These are phyloP conservation scores for Cettia cetti DNA, from an alignment of 2,113 vertebrate species.

Conservation along the genomic window DNA sequence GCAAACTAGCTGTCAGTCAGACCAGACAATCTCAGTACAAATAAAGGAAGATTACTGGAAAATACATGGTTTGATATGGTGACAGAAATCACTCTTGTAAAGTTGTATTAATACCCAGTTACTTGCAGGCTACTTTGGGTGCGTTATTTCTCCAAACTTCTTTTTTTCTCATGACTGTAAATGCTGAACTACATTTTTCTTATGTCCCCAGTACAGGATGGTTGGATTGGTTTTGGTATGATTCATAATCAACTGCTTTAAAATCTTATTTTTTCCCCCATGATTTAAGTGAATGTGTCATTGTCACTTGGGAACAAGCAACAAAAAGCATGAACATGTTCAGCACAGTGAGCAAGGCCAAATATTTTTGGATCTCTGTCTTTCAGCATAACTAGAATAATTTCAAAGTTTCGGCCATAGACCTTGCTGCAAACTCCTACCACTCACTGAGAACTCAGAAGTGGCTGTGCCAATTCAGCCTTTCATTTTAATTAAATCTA, in stretches of 20 bases:
- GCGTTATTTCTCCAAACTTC: not conserved
- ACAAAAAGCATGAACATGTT: slow-evolving; percentile 35
- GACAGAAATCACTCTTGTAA: slow-evolving; percentile 23
- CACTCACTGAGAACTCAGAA: not conserved
- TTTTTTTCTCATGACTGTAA: not conserved
- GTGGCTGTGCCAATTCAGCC: not conserved
- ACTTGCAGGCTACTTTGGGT: not conserved
- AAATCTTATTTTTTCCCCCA: slow-evolving; percentile 3
- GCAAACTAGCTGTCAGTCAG: slow-evolving; percentile 34
- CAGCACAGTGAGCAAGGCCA: slow-evolving; percentile 14
- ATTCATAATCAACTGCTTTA: slow-evolving; percentile 54
- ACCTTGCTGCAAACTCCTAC: not conserved
- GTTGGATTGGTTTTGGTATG: not conserved
- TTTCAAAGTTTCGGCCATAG: not conserved
- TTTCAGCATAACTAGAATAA: not conserved
- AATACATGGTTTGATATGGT: slow-evolving; percentile 5
- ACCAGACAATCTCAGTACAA: slow-evolving; percentile 2
- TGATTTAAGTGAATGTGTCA: slow-evolving; percentile 53
- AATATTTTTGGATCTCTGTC: slow-evolving; percentile 11
- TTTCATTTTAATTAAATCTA: slow-evolving; percentile 54
- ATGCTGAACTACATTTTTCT: not conserved
- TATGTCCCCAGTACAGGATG: not conserved
- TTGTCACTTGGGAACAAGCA: slow-evolving; percentile 55
- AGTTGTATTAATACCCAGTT: not conserved
- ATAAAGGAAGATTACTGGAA: slow-evolving; percentile 37